Evolutionary conservation across 1,140 invertebrate genomes (phyloP).

Genomic region (Eupeodes corollae): DNA sequence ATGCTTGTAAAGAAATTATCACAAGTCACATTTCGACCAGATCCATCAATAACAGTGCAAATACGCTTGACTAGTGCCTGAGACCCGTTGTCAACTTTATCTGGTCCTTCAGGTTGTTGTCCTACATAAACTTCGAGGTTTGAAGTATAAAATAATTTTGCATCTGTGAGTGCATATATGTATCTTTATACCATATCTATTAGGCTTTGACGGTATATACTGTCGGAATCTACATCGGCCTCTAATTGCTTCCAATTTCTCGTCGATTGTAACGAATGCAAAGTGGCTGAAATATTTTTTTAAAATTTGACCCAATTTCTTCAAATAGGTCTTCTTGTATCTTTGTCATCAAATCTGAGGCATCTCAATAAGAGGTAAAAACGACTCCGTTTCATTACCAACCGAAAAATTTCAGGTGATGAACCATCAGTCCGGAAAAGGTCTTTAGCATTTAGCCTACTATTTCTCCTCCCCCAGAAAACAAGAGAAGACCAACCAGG

Average conservation of each 20-base stretch:
- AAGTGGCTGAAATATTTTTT: conserved; percentile 4
- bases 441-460: background rate
- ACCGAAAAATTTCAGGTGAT: background rate
- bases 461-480: background rate
- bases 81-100: conserved; percentile 8
- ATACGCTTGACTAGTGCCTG: conserved; percentile 1
- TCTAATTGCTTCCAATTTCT: conserved; percentile 25
- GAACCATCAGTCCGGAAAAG: background rate
- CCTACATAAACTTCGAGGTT: conserved; percentile 25
- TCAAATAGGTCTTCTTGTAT: conserved; percentile 20
- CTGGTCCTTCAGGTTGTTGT: too few species aligned
- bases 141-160: conserved; percentile 17
- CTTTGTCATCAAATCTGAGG: conserved; percentile 16
- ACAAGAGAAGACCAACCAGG: background rate
- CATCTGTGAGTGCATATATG: conserved; percentile 20
- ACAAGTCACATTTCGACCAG: conserved; percentile 33
- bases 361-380: conserved; percentile 7
- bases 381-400: conserved; percentile 1
- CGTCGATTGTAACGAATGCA: conserved; percentile 27
- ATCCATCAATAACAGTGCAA: conserved; percentile 16
- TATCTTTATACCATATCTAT: conserved; percentile 39
- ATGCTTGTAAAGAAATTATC: conserved; percentile 38
- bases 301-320: conserved; percentile 18
- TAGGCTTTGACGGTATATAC: conserved; percentile 29
- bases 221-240: conserved; percentile 22